Evolutionary conservation across 2,888 invertebrate genomes (phyloP).

Genomic region (Cosmia pyralina): DNA sequence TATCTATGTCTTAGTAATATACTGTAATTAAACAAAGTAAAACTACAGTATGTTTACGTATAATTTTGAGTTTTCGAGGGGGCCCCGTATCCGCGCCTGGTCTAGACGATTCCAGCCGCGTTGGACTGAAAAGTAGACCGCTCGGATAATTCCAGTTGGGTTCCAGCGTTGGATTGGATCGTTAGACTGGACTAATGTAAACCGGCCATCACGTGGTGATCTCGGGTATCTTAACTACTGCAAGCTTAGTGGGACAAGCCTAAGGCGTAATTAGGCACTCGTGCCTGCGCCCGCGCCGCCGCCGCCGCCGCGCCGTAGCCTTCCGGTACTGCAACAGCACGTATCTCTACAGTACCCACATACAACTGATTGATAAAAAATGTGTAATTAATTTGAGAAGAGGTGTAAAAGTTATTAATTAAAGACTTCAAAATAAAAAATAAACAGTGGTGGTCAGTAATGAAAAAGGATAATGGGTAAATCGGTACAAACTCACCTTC

Average conservation of each 20-base stretch:
- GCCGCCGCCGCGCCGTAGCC: not conserved
- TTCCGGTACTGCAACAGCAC: too few relatives aligned
- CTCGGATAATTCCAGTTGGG: not conserved
- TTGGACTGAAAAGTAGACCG: not conserved
- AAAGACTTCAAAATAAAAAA: too few relatives aligned
- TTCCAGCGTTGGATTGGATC: not conserved
- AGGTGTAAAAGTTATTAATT: not conserved
- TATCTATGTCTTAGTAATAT: too few relatives aligned
- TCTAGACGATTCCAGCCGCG: not conserved
- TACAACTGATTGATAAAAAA: not conserved
- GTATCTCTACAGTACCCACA: not conserved
- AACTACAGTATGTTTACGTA: too few relatives aligned
- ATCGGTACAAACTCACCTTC: not conserved
- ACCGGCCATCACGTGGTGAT: not conserved
- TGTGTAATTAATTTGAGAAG: too few relatives aligned
- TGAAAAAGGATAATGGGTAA: slow-evolving; percentile 6
- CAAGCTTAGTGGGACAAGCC: not conserved
- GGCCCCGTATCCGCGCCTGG: too few relatives aligned
- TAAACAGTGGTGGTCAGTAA: slow-evolving; percentile 5
- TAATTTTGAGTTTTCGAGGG: too few relatives aligned
- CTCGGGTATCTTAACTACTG: not conserved
- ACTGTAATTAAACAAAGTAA: too few relatives aligned
- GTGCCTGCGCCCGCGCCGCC: not conserved
- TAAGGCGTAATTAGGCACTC: not conserved
- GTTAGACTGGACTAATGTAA: slow-evolving; percentile 10